A percentile compares a stretch with the other conserved stretches of the same genome.
These are phyloP conservation scores for Callinectes sapidus DNA, from an alignment of 2,888 invertebrate genomes.

Conservation along the genomic window DNA sequence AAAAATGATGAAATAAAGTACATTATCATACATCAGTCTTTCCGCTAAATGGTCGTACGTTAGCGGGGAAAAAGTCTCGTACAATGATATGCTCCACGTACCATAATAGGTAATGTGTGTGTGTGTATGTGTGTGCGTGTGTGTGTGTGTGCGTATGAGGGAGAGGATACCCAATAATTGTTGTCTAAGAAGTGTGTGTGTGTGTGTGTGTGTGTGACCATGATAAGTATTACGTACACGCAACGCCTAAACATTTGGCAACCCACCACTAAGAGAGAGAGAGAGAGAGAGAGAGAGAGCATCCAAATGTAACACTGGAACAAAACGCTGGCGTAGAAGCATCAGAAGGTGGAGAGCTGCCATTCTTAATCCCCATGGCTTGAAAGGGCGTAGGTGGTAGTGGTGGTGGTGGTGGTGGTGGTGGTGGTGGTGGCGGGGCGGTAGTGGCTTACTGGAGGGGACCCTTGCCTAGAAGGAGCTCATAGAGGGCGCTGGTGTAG, in stretches of 20 bases:
- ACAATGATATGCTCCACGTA: background rate
- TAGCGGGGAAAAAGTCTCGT: background rate
- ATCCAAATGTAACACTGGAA: background rate
- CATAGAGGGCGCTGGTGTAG: background rate
- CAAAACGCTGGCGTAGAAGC: background rate
- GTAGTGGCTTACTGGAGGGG: background rate
- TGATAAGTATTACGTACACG: background rate
- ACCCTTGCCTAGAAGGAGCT: background rate
- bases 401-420: background rate
- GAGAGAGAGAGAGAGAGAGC: background rate
- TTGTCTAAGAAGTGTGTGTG: too few relatives aligned
- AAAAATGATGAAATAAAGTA: background rate
- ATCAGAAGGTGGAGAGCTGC: background rate
- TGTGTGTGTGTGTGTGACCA: background rate
- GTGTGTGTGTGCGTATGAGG: too few relatives aligned
- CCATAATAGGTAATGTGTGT: background rate
- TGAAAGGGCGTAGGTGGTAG: background rate
- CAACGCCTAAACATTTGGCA: background rate
- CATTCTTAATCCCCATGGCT: background rate
- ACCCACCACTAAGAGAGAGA: background rate
- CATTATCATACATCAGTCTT: background rate
- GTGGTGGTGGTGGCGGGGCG: too few relatives aligned
- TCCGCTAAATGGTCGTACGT: background rate
- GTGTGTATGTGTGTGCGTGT: background rate
- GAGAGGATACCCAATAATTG: too few relatives aligned